Evolutionary conservation across 35 echinoderm and acorn worm genomes (phyloP).

Genomic region (Ptychodera flava): DNA sequence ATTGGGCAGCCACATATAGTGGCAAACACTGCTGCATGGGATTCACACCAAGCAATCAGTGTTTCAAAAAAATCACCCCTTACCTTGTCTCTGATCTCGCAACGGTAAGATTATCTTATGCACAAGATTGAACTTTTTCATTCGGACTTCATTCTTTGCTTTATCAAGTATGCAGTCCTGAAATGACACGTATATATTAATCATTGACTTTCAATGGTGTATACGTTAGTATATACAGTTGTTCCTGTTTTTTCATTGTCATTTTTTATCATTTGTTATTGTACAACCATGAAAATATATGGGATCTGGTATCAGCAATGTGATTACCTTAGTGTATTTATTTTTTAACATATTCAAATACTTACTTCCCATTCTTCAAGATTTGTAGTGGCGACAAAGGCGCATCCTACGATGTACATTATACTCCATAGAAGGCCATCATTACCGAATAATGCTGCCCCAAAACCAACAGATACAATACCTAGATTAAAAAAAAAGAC

Average conservation of each 20-base stretch:
- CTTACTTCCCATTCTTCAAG: conserved; percentile 22
- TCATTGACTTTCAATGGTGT: too few species aligned
- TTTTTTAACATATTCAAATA: too few species aligned
- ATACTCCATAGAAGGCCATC: conserved; percentile 7
- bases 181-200: too few species aligned
- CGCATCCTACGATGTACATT: neutral
- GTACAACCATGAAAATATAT: too few species aligned
- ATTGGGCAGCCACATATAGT: too few species aligned
- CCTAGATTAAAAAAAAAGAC: neutral
- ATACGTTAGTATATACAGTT: too few species aligned
- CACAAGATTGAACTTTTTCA: conserved; percentile 4
- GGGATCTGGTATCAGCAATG: too few species aligned
- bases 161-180: conserved; percentile 22
- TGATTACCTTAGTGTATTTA: too few species aligned
- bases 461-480: neutral
- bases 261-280: too few species aligned
- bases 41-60: too few species aligned
- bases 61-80: neutral
- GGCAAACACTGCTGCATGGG: too few species aligned
- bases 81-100: neutral
- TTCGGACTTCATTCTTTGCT: neutral
- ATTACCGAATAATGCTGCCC: neutral
- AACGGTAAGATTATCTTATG: neutral
- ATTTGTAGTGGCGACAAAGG: conserved; percentile 2
- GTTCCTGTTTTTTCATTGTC: too few species aligned